phyloP scores from a whole-genome alignment of 2,888 invertebrate genomes.

The Bugulina stolonifera region DNA sequence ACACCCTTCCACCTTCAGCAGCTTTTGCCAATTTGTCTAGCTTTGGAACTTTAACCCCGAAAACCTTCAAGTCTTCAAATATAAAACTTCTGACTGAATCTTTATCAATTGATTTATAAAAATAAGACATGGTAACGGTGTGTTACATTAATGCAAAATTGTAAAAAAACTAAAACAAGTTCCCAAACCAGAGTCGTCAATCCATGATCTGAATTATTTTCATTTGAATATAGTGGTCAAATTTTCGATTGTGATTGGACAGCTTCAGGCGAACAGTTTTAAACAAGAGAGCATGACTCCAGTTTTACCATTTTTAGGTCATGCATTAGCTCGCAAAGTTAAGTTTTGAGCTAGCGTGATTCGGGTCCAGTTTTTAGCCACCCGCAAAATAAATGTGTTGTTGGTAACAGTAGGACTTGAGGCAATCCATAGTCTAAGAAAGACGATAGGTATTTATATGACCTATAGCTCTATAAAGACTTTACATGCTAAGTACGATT shows the following conservation, averaged over 20 bases:
- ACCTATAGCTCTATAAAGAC: no score
- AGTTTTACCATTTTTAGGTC: neutral
- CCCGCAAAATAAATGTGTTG: no score
- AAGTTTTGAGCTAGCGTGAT: no score
- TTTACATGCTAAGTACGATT: no score
- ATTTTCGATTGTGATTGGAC: neutral
- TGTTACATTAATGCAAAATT: no score
- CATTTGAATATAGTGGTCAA: neutral
- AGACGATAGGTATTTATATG: no score
- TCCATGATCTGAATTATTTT: neutral
- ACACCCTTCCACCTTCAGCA: neutral
- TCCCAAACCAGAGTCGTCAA: no score
- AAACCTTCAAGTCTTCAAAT: constrained; percentile 39
- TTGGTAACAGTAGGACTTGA: no score
- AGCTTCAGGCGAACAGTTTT: neutral
- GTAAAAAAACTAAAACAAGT: no score
- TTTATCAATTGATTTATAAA: constrained; percentile 22
- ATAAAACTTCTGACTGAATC: neutral
- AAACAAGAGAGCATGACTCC: neutral
- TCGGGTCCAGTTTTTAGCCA: no score
- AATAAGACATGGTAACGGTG: constrained; percentile 7
- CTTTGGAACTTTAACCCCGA: constrained; percentile 46
- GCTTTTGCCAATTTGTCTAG: constrained; percentile 38
- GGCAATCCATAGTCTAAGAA: no score
- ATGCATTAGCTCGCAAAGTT: no score